Evolutionary conservation across 2,113 vertebrate genomes (phyloP).

Genomic region (Gorsachius goisagi): DNA sequence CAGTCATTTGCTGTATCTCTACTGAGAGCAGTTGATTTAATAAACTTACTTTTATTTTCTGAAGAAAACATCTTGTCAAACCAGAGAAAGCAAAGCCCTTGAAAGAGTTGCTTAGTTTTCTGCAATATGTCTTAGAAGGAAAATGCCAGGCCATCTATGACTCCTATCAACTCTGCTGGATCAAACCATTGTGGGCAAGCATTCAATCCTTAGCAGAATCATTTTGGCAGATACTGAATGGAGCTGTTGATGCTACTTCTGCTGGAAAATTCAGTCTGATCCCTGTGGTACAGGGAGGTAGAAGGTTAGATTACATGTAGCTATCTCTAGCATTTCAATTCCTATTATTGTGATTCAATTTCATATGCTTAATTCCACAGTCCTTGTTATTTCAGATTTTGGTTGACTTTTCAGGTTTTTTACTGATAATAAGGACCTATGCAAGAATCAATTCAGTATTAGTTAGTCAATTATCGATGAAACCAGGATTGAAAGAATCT

Average conservation of each 20-base stretch:
- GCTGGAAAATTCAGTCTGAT: background rate
- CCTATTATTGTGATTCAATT: constrained; percentile 1
- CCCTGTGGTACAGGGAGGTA: background rate
- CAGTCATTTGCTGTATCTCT: background rate
- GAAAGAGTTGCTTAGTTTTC: background rate
- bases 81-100: background rate
- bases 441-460: background rate
- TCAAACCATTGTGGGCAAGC: background rate
- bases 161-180: background rate
- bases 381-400: constrained; percentile 4
- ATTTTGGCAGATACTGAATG: background rate
- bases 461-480: background rate
- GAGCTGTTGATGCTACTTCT: background rate
- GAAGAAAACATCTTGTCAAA: background rate
- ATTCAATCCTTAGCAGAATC: background rate
- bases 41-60: background rate
- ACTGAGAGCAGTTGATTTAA: background rate
- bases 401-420: background rate
- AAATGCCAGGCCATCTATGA: background rate
- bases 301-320: background rate
- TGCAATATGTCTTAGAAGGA: background rate
- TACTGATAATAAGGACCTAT: background rate
- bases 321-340: background rate
- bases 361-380: background rate
- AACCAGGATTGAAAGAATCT: constrained; percentile 36